Conservation (phyloP, 2,888 invertebrate species). For the Perdita meconis region DNA sequence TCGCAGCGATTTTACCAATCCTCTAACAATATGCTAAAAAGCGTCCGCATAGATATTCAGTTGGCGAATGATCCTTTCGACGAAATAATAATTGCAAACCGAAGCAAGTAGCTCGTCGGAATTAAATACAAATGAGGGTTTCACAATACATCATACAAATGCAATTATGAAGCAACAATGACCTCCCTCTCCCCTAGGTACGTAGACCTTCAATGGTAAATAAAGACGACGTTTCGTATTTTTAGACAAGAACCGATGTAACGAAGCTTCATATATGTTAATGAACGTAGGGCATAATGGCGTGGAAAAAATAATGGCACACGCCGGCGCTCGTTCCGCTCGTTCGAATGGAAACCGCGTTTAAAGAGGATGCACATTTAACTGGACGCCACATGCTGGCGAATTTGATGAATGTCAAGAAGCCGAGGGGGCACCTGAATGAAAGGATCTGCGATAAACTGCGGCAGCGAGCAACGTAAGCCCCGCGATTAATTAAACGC, state of each 20-base stretch:
- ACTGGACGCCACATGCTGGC: background rate
- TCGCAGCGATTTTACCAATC: no score
- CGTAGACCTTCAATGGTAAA: background rate
- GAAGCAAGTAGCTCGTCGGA: no score
- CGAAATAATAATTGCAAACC: no score
- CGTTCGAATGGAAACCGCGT: background rate
- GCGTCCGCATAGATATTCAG: no score
- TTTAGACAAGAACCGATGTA: background rate
- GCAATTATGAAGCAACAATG: no score
- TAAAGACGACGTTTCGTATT: background rate
- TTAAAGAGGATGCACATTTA: background rate
- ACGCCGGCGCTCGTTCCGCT: background rate
- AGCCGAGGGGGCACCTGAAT: background rate
- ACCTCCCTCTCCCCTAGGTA: no score
- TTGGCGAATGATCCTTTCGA: no score
- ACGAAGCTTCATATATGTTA: no score
- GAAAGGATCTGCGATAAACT: slow-evolving; percentile 2
- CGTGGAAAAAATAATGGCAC: background rate
- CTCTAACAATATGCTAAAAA: no score
- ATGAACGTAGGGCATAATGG: no score
- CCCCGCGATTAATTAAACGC: slow-evolving; percentile 23
- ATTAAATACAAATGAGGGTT: no score
- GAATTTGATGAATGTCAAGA: slow-evolving; percentile 10
- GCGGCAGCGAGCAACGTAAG: background rate
- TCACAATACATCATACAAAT: no score